These are phyloP conservation scores for Pygocentrus nattereri DNA, from an alignment of 2,797 vertebrate species.

Conservation along the genomic window DNA sequence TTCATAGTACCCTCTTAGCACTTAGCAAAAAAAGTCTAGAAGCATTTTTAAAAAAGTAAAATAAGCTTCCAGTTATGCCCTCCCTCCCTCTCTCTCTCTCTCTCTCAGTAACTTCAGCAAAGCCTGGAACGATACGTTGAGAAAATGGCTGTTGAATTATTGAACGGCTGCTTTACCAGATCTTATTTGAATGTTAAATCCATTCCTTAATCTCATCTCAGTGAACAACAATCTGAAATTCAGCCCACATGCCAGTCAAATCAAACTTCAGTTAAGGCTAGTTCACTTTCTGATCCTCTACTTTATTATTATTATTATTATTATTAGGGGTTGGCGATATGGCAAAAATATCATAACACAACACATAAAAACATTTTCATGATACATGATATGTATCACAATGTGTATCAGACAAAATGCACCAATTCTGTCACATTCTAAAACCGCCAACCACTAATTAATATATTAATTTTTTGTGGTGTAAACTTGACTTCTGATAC, in stretches of 20 bases:
- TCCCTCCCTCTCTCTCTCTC: conserved; percentile 4
- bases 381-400: too few species aligned
- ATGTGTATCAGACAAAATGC: too few species aligned
- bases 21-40: too few species aligned
- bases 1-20: too few species aligned
- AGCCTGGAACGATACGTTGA: conserved; percentile 22
- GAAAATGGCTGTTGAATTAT: conserved; percentile 46
- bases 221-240: conserved; percentile 35
- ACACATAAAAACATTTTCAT: too few species aligned
- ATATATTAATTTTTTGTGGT: not conserved
- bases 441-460: too few species aligned
- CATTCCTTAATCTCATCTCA: conserved; percentile 36
- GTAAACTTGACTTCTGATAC: not conserved
- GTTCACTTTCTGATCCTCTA: not conserved
- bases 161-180: conserved; percentile 50
- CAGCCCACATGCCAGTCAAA: conserved; percentile 23
- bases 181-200: conserved; percentile 50
- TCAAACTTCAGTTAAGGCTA: conserved; percentile 18
- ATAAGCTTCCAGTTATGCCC: not conserved
- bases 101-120: conserved; percentile 22
- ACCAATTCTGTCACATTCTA: too few species aligned
- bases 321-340: too few species aligned
- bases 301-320: not conserved
- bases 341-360: too few species aligned
- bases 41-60: too few species aligned